phyloP scores from a whole-genome alignment of 2,113 vertebrate genomes.

The Blennius ocellaris region DNA sequence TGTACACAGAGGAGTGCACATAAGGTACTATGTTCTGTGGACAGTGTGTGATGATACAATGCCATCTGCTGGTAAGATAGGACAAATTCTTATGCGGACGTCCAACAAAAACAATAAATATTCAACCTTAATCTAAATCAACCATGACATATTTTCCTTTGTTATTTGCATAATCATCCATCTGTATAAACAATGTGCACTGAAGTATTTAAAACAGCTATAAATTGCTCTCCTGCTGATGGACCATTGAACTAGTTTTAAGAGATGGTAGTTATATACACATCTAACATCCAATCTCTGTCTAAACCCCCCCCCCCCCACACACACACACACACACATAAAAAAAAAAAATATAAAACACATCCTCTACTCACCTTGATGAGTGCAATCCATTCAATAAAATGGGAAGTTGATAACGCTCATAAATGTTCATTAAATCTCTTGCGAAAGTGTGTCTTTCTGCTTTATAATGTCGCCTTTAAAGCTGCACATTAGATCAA shows the following conservation, averaged over 20 bases:
- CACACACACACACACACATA: background rate
- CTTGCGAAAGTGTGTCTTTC: background rate
- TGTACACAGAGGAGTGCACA: constrained; percentile 8
- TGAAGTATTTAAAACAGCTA: background rate
- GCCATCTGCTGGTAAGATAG: constrained; percentile 75
- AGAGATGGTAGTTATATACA: no score
- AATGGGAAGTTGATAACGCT: constrained; percentile 9
- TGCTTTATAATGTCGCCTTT: background rate
- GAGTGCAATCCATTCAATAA: constrained; percentile 27
- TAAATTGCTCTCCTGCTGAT: background rate
- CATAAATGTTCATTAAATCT: background rate
- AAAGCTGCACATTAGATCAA: constrained; percentile 33
- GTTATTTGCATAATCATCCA: background rate
- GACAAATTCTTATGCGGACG: background rate
- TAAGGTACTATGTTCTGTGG: background rate
- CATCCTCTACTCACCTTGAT: constrained; percentile 55
- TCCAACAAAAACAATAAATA: background rate
- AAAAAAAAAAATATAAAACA: background rate
- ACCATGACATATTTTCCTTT: background rate
- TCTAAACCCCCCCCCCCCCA: no score
- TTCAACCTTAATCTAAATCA: background rate
- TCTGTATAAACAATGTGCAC: background rate
- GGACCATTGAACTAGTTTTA: background rate
- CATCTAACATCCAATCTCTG: no score
- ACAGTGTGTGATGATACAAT: constrained; percentile 45